These are phyloP conservation scores for Rotaria socialis DNA, from an alignment of 2,888 invertebrate genomes.

Conservation along the genomic window DNA sequence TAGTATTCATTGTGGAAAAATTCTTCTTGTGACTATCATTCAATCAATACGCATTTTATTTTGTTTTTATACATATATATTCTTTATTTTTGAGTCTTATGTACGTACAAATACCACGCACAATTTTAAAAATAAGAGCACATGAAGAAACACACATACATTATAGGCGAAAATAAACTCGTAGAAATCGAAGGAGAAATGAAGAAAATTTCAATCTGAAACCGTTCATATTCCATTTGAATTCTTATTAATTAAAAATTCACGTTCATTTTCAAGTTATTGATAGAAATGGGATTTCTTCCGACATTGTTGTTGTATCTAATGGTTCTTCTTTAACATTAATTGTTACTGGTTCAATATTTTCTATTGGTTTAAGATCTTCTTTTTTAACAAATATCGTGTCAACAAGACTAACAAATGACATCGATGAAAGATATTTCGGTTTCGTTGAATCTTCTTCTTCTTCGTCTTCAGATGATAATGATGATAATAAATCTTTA, in stretches of 20 bases:
- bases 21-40: no score
- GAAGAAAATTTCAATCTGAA: background rate
- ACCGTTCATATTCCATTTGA: background rate
- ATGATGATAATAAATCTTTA: background rate
- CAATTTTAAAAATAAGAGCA: slow-evolving; percentile 29
- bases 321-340: background rate
- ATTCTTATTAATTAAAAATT: background rate
- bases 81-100: slow-evolving; percentile 25
- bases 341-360: background rate
- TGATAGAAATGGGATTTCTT: slow-evolving; percentile 4
- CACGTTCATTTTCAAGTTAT: slow-evolving; percentile 8
- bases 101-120: slow-evolving; percentile 24
- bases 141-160: slow-evolving; percentile 23
- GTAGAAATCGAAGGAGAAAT: background rate
- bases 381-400: slow-evolving; percentile 28
- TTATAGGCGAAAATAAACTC: slow-evolving; percentile 9
- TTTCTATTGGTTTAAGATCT: slow-evolving; percentile 30
- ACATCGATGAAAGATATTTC: slow-evolving; percentile 16
- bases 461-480: background rate
- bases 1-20: no score
- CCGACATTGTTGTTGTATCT: background rate
- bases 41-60: no score
- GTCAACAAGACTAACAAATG: slow-evolving; percentile 12
- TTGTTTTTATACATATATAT: slow-evolving; percentile 14
- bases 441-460: background rate